Percentiles rank a stretch among this genome's conserved stretches.
These are phyloP conservation scores for Argyrosomus japonicus DNA, from an alignment of 2,113 vertebrate genomes.

Conservation along the genomic window DNA sequence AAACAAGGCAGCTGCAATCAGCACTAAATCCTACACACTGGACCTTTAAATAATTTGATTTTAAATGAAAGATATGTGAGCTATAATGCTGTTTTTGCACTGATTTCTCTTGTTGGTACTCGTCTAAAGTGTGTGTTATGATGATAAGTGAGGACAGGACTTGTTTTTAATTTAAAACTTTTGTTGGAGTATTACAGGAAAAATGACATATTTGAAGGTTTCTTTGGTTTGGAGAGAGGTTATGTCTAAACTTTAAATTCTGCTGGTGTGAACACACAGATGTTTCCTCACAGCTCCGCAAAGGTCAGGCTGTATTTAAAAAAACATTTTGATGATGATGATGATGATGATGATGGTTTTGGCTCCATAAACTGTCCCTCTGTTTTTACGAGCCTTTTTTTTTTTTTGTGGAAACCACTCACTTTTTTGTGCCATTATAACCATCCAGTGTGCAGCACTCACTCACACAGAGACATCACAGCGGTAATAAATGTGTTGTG, in stretches of 20 bases:
- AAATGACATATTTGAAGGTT: neutral
- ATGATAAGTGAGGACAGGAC: too few relatives aligned
- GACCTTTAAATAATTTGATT: too few relatives aligned
- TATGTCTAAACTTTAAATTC: too few relatives aligned
- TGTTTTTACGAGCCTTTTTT: slow-evolving; percentile 10
- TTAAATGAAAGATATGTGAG: too few relatives aligned
- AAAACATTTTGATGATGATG: neutral
- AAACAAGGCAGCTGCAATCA: too few relatives aligned
- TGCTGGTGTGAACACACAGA: neutral
- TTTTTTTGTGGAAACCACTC: neutral
- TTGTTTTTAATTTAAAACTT: neutral
- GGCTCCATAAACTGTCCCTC: neutral
- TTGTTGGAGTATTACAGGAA: neutral
- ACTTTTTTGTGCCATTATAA: neutral
- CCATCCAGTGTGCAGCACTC: neutral
- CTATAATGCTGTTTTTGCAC: too few relatives aligned
- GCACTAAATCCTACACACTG: too few relatives aligned
- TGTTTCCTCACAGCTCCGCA: slow-evolving; percentile 7
- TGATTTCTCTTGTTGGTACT: too few relatives aligned
- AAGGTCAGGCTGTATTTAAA: neutral
- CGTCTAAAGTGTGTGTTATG: too few relatives aligned
- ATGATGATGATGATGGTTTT: neutral
- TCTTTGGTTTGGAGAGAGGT: too few relatives aligned
- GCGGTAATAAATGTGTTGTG: slow-evolving; percentile 4
- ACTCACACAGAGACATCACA: slow-evolving; percentile 7